A percentile compares a stretch with the other conserved stretches of the same genome.
Evolutionary conservation across 2,797 vertebrate genomes (phyloP).

Genomic region (Stomatorhinus walkeri): DNA sequence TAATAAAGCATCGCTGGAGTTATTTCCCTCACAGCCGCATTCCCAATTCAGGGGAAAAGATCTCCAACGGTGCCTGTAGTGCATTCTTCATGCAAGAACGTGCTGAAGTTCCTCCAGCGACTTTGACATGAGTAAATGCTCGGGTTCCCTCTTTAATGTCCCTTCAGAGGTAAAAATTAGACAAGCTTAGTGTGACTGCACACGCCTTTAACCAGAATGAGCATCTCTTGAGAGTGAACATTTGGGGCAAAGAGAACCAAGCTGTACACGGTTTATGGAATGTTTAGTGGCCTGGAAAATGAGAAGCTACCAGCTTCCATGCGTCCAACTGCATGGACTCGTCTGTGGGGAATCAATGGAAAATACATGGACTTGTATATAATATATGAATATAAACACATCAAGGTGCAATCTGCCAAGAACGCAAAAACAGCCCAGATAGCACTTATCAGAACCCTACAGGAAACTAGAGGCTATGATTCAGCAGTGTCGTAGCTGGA

Average conservation of each 20-base stretch:
- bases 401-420: background rate
- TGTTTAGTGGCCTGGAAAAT: constrained; percentile 12
- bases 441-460: background rate
- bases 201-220: constrained; percentile 11
- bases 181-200: background rate
- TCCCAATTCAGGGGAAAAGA: background rate
- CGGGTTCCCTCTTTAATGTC: constrained; percentile 27
- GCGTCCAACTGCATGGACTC: background rate
- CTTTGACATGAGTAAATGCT: constrained; percentile 21
- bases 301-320: constrained; percentile 10
- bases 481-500: background rate
- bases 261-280: background rate
- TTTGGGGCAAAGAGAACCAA: background rate
- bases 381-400: background rate
- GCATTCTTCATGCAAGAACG: background rate
- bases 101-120: background rate
- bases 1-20: background rate
- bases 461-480: background rate
- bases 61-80: background rate
- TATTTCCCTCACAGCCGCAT: background rate
- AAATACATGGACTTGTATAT: background rate
- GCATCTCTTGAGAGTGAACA: constrained; percentile 3
- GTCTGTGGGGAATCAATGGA: background rate
- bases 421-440: background rate
- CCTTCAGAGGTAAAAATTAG: constrained; percentile 15